Evolutionary conservation across 2,113 vertebrate genomes (phyloP).

Genomic region (Callipepla squamata): DNA sequence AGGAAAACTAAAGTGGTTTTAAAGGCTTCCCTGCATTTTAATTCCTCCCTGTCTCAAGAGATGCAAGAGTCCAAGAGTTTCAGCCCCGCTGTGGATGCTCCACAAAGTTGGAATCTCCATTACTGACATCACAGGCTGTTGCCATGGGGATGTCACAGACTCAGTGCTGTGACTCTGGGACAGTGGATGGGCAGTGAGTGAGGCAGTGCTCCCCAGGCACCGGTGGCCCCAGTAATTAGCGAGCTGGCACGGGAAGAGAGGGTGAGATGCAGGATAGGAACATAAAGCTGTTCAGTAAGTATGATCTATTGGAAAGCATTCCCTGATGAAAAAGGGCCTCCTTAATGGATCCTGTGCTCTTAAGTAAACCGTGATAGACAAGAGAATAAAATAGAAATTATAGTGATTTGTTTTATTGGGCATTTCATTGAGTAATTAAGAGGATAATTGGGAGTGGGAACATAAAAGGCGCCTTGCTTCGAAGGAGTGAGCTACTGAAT

Average conservation of each 20-base stretch:
- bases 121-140: slow-evolving; percentile 52
- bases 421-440: slow-evolving; percentile 70
- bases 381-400: slow-evolving; percentile 27
- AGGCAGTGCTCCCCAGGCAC: slow-evolving; percentile 12
- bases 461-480: slow-evolving; percentile 5
- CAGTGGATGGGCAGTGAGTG: not conserved
- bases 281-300: not conserved
- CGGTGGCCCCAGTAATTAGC: slow-evolving; percentile 16
- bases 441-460: slow-evolving; percentile 56
- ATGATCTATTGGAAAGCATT: slow-evolving; percentile 26
- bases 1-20: not conserved
- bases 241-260: slow-evolving; percentile 15
- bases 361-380: slow-evolving; percentile 13
- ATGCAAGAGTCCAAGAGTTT: not conserved
- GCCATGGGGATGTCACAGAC: slow-evolving; percentile 73
- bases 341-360: slow-evolving; percentile 32
- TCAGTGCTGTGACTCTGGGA: slow-evolving; percentile 31
- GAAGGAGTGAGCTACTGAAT: not conserved
- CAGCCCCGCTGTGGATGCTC: not conserved
- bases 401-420: slow-evolving; percentile 71
- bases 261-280: slow-evolving; percentile 11
- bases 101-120: slow-evolving; percentile 35
- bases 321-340: not conserved
- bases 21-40: not conserved
- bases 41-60: not conserved